Base-by-base conservation (phyloP, 2,113 vertebrate species). In the Tapirus terrestris region DNA sequence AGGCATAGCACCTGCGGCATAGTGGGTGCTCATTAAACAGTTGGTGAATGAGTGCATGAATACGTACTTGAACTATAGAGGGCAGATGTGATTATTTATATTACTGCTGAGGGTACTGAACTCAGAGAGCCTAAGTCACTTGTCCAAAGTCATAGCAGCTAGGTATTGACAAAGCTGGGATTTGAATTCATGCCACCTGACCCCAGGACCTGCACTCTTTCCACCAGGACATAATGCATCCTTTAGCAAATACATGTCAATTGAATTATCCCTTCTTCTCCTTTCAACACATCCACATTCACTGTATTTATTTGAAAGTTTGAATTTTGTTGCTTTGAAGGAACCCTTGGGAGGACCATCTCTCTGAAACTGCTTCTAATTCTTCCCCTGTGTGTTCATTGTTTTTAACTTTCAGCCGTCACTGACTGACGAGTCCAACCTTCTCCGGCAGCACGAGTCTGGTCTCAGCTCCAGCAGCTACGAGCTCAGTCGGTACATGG, bases 401-500 rank as follows among this genome's bases (percentile, higher is more conserved):
- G 20, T n/a, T 18, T 68, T 43, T 13, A 8, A 79, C 51, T 61
- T 88, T 36, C 75, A 98, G 98, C 51, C 72, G 1, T 18, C 67
- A 12, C 53, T 89, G 92, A 48, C 13, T 0, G 61, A 95, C 12
- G 97, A 98, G 83, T 96, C 98, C 95, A 99, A 97, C 87, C 98
- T 99, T 4, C 98, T 99, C 61, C 98, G 97, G 83, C 99, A 99
- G 94, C 99, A 99, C 33, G 99, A 99, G 77, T 99, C 99, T 0
- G 99, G 99, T 0, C 98, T 99, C 89, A 99, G 99, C 58, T 99
- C 99, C 96, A 99, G 99, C 60, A 98, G 99, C 98, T 99, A 98
- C 0, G 99, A 99, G 97, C 99, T 99, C 91, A 99, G 99, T 95
- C 99, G 99, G 98, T 99, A 99, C 98, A 99, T 99, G 45, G 4